phyloP scores from a whole-genome alignment of 92 coral and sea anemone genomes.

The Palythoa caribaeorum region DNA sequence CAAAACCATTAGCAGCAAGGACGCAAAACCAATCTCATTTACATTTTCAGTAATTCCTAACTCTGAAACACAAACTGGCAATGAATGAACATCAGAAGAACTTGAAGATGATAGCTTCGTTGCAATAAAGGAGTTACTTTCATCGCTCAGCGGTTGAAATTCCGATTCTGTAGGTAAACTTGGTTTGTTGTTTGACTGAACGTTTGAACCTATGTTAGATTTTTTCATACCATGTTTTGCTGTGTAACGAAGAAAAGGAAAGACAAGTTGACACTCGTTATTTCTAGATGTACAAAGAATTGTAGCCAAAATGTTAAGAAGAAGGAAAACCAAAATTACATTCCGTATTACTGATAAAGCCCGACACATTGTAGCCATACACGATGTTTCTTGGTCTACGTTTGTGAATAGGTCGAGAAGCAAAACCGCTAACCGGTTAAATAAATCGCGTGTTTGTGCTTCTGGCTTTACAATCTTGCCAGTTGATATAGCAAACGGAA shows the following conservation, averaged over 20 bases:
- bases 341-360: background rate
- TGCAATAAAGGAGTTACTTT: background rate
- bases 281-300: background rate
- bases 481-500: background rate
- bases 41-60: conserved; percentile 21
- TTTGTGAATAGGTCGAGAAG: background rate
- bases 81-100: background rate
- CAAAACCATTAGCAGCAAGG: conserved; percentile 19
- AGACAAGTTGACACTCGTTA: background rate
- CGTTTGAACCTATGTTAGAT: background rate
- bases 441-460: background rate
- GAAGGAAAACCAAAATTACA: background rate
- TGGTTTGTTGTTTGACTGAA: background rate
- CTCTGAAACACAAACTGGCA: conserved; percentile 15
- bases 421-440: background rate
- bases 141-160: background rate
- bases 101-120: background rate
- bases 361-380: background rate
- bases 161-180: background rate
- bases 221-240: background rate
- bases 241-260: background rate
- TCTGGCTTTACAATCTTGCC: background rate
- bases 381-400: background rate
- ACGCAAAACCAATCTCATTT: background rate
- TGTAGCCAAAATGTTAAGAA: background rate